Percentiles rank a stretch among this genome's conserved stretches.
phyloP scores from a whole-genome alignment of 2,888 invertebrate species.

The Catocala nupta region DNA sequence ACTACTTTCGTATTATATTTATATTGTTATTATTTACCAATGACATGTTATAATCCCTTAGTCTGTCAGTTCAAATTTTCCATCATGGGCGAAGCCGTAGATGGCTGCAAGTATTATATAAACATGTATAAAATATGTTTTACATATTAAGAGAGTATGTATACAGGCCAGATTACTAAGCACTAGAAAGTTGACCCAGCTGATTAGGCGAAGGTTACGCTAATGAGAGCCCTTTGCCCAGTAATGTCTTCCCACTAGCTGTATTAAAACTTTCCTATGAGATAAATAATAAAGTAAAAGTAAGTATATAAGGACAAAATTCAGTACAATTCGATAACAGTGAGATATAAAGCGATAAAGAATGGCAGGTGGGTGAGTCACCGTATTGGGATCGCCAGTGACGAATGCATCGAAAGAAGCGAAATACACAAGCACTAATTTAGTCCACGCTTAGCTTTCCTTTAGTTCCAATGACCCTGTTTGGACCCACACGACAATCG shows the following conservation, averaged over 20 bases:
- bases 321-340: conserved; percentile 24
- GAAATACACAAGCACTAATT: conserved; percentile 39
- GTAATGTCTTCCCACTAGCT: neutral
- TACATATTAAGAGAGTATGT: too few species aligned
- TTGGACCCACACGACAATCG: conserved; percentile 7
- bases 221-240: neutral
- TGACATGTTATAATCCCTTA: too few species aligned
- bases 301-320: neutral
- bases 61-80: too few species aligned
- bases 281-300: neutral
- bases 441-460: conserved; percentile 22
- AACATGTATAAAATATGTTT: too few species aligned
- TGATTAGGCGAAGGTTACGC: too few species aligned
- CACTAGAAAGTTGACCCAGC: too few species aligned
- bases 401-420: conserved; percentile 17
- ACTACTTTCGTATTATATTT: too few species aligned
- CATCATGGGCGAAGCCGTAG: too few species aligned
- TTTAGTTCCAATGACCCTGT: conserved; percentile 35
- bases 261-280: neutral
- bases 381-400: conserved; percentile 45
- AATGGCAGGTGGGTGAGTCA: conserved; percentile 21
- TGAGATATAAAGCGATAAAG: conserved; percentile 37
- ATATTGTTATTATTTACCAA: too few species aligned
- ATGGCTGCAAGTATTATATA: too few species aligned
- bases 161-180: too few species aligned